Evolutionary conservation across 2,888 invertebrate species (phyloP).

Genomic region (Nasonia oneida): DNA sequence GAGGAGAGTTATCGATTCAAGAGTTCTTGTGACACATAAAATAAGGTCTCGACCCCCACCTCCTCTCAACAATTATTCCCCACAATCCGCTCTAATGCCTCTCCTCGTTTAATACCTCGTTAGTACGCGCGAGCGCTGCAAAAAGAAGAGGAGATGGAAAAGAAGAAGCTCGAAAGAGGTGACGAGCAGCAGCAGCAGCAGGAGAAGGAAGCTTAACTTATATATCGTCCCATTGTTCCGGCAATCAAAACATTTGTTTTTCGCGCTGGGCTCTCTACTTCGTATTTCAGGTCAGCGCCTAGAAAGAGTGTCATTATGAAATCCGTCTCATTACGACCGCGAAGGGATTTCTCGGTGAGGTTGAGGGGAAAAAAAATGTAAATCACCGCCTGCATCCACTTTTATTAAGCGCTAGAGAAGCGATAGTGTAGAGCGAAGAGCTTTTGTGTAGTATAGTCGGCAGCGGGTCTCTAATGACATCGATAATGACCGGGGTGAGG

Average conservation of each 20-base stretch:
- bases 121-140: conserved; percentile 3
- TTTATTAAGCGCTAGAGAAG: conserved; percentile 22
- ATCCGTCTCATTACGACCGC: conserved; percentile 32
- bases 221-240: neutral
- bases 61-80: conserved; percentile 2
- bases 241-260: conserved; percentile 28
- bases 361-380: neutral
- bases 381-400: neutral
- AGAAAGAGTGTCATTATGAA: conserved; percentile 20
- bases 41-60: neutral
- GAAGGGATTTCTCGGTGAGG: conserved; percentile 24
- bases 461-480: conserved; percentile 27
- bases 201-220: neutral
- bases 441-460: conserved; percentile 11
- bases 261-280: neutral
- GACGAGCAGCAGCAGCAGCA: neutral
- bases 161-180: neutral
- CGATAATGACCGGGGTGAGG: conserved; percentile 36
- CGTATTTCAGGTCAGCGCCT: neutral
- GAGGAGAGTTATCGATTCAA: conserved; percentile 1
- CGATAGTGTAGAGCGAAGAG: conserved; percentile 3
- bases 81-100: conserved; percentile 12
- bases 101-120: conserved; percentile 23
- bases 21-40: conserved; percentile 16
- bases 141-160: neutral